Evolutionary conservation across 2,797 vertebrate species (phyloP), one percentile per base, ranked within the genome.

Genomic region (Tragopan temminckii): DNA sequence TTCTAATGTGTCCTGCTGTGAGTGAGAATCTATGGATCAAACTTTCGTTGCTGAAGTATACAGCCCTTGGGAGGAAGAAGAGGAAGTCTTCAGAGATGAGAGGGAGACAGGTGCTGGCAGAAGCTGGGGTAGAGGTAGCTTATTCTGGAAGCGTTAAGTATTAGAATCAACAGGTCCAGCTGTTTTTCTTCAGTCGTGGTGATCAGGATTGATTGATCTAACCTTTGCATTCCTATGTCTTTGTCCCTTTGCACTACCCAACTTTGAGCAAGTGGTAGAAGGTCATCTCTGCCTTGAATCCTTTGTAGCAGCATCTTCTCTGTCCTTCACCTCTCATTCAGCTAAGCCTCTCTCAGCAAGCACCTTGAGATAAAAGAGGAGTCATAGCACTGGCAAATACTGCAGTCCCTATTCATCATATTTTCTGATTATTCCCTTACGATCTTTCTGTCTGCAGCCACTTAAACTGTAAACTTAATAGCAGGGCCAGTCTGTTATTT

Each of bases 401-500:
- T 90, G 16, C 52, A 36, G 61, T 77, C 36, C 12, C 20, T 8
- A 1, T 57, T 77, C 1, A 11, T 35, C 72, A 7, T 14, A n/a
- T 88, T 76, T 89, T 45, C 59, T 77, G 14, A 3, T 29, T 36
- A 48, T 83, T 89, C n/a, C 62, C 38, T n/a, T 58, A 11, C 20
- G 11, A 1, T 13, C 9, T 71, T 85, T 90, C 57, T 66, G n/a
- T 81, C 17, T 24, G 74, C 36, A 48, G 33, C 11, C 64, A 20
- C 71, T 90, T 81, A 35, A 85, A 88, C 40, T 61, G 18, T 66
- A 25, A 72, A 71, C n/a, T 85, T 84, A 25, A 36, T 59, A 80
- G 38, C 7, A 63, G 61, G 33, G 23, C 52, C 50, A 55, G 7
- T 16, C 58, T 78, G 19, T 71, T 75, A 46, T 29, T 72, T 0